These are phyloP conservation scores for Pachycephus smyrnensis DNA, from an alignment of 2,888 invertebrate species.

Conservation along the genomic window DNA sequence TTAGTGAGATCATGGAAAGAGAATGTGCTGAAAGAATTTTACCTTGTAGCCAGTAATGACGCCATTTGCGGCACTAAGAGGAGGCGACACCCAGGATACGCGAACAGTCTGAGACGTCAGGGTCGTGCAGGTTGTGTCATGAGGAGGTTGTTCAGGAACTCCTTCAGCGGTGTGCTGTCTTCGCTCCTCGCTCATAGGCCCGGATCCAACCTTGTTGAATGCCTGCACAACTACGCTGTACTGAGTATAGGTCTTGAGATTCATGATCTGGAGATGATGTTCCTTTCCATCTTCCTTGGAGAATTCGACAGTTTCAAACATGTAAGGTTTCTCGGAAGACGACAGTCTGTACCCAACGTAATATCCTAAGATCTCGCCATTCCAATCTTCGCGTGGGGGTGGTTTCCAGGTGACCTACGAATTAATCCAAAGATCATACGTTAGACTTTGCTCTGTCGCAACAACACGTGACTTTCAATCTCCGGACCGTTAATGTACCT, in stretches of 20 bases:
- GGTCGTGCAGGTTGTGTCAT: constrained; percentile 92
- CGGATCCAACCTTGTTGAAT: constrained; percentile 93
- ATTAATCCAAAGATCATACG: background rate
- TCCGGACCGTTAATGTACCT: constrained; percentile 54
- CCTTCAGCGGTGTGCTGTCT: constrained; percentile 96
- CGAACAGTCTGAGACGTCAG: constrained; percentile 94
- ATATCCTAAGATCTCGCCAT: constrained; percentile 91
- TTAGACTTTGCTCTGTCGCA: too few species aligned
- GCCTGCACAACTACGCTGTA: constrained; percentile 97
- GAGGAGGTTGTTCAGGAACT: constrained; percentile 90
- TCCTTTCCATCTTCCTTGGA: constrained; percentile 93
- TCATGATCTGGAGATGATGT: constrained; percentile 84
- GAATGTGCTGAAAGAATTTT: background rate
- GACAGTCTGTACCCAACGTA: constrained; percentile 91
- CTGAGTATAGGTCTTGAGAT: constrained; percentile 92
- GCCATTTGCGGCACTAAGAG: constrained; percentile 91
- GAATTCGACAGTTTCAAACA: constrained; percentile 92
- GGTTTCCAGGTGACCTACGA: constrained; percentile 87
- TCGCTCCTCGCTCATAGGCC: constrained; percentile 89
- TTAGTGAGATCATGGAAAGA: background rate
- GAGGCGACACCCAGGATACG: constrained; percentile 95
- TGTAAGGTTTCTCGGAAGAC: constrained; percentile 83
- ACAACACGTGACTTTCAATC: too few species aligned
- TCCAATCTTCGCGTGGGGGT: constrained; percentile 90
- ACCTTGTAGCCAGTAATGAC: constrained; percentile 94